phyloP scores from a whole-genome alignment of 2,888 invertebrate genomes.

The Heliconius cydno region DNA sequence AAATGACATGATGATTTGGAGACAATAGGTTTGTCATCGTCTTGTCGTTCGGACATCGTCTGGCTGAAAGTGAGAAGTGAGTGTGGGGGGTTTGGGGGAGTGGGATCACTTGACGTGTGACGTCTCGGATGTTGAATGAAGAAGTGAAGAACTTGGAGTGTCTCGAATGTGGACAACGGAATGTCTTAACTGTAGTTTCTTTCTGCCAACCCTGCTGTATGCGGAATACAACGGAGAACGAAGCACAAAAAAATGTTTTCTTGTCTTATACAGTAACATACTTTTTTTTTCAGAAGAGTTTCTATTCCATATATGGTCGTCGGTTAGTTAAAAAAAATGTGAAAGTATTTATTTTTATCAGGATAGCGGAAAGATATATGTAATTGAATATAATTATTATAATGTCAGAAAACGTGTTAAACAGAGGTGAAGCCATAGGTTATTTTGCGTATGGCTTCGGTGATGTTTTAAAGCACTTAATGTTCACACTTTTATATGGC shows the following conservation, averaged over 20 bases:
- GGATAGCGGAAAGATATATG: background rate
- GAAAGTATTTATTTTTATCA: background rate
- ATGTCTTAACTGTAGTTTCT: background rate
- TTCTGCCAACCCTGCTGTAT: background rate
- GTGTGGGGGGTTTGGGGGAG: background rate
- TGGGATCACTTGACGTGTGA: background rate
- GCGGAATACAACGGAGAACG: background rate
- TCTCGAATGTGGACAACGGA: background rate
- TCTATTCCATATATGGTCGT: too few relatives aligned
- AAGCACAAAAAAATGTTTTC: too few relatives aligned
- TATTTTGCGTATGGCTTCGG: constrained; percentile 16
- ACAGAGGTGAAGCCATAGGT: constrained; percentile 24
- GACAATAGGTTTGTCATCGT: background rate
- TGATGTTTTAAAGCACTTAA: constrained; percentile 23
- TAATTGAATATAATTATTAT: constrained; percentile 15
- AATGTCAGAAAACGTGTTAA: constrained; percentile 25
- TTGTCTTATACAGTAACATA: too few relatives aligned
- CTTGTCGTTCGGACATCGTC: background rate
- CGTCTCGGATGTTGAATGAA: too few relatives aligned
- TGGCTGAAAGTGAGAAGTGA: background rate
- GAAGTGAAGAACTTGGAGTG: background rate
- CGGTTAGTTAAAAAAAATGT: too few relatives aligned
- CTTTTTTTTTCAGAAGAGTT: too few relatives aligned
- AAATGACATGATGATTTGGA: constrained; percentile 7
- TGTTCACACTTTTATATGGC: constrained; percentile 16